phyloP scores from a whole-genome alignment of 2,113 vertebrate species.

The Nothocercus nigrocapillus region DNA sequence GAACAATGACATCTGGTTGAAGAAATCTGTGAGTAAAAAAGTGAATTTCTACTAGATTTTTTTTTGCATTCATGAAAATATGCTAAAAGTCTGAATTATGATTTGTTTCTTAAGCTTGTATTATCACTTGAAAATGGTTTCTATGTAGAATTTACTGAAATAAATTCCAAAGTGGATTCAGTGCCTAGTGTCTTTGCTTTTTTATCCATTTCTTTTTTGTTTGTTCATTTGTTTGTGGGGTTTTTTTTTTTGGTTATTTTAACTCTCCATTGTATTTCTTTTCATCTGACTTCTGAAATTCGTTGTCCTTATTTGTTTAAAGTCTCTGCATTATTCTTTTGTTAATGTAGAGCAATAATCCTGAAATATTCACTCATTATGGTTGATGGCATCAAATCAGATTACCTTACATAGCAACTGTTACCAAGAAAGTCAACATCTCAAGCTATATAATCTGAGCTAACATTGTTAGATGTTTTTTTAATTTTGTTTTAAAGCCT shows the following conservation, averaged over 20 bases:
- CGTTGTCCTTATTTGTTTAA: slow-evolving; percentile 70
- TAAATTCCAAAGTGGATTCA: background rate
- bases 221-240: background rate
- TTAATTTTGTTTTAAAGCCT: slow-evolving; percentile 68
- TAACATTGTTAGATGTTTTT: slow-evolving; percentile 58
- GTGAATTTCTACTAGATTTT: background rate
- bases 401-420: slow-evolving; percentile 71
- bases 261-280: slow-evolving; percentile 16
- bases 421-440: slow-evolving; percentile 76
- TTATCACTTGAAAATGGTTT: slow-evolving; percentile 4
- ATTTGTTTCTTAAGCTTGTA: slow-evolving; percentile 8
- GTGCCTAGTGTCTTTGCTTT: background rate
- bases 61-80: background rate
- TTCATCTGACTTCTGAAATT: slow-evolving; percentile 41
- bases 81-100: background rate
- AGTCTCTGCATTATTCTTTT: slow-evolving; percentile 28
- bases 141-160: background rate
- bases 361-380: slow-evolving; percentile 70
- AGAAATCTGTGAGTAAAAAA: background rate
- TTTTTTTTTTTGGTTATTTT: background rate
- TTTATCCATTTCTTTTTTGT: background rate
- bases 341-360: slow-evolving; percentile 54
- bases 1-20: background rate
- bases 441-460: slow-evolving; percentile 65
- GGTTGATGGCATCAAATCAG: slow-evolving; percentile 69